Percentiles rank a stretch among this genome's conserved stretches.
Evolutionary conservation across 2,797 vertebrate species (phyloP).

Genomic region (Bradypodion pumilum): DNA sequence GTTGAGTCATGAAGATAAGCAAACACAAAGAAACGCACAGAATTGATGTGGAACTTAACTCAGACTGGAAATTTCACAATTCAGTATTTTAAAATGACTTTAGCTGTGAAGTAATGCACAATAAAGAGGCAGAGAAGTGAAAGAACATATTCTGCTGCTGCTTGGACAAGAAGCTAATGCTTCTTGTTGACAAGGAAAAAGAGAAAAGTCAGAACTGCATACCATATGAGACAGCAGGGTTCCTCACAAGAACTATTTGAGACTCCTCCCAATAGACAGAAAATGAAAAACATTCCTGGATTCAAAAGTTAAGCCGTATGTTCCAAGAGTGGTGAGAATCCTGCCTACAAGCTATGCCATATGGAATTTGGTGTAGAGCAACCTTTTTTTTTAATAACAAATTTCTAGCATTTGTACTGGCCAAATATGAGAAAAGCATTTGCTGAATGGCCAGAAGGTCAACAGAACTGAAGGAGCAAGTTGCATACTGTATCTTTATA

Average conservation of each 20-base stretch:
- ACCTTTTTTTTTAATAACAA: background rate
- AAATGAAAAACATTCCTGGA: slow-evolving; percentile 8
- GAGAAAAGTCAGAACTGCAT: background rate
- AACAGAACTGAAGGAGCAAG: background rate
- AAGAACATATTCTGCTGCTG: background rate
- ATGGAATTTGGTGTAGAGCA: background rate
- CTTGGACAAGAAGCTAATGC: background rate
- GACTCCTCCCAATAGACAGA: background rate
- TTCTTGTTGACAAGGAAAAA: background rate
- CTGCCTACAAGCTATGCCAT: background rate
- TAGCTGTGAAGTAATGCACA: background rate
- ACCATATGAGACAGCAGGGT: background rate
- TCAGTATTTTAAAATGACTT: too few species aligned
- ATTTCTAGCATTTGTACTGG: background rate
- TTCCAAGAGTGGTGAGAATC: background rate
- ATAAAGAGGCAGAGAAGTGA: background rate
- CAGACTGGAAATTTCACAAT: background rate
- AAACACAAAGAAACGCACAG: background rate
- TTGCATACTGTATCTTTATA: background rate
- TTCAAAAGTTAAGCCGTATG: background rate
- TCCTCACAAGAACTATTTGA: background rate
- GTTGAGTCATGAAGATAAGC: background rate
- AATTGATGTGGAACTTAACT: background rate
- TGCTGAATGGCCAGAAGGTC: background rate
- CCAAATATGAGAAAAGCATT: background rate